Conservation (phyloP, 2,888 invertebrate genomes). For the Neoitamus cyanurus region DNA sequence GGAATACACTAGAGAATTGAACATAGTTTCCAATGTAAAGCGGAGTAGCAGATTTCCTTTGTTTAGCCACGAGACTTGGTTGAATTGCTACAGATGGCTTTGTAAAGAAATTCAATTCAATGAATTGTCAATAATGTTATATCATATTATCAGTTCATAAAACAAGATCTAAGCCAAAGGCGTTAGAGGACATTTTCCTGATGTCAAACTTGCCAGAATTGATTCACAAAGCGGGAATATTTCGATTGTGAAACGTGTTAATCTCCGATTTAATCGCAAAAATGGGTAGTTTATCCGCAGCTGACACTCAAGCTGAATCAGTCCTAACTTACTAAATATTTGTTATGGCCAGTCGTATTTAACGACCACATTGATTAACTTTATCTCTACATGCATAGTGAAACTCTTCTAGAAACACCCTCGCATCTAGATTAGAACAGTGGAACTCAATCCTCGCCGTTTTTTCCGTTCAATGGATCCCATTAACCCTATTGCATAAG, state of each 20-base stretch:
- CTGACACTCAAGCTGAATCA: not conserved
- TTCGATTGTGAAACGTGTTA: not conserved
- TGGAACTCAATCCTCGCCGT: not conserved
- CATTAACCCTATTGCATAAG: slow-evolving; percentile 41
- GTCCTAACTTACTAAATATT: not conserved
- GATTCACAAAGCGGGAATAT: not conserved
- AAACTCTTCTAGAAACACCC: not conserved
- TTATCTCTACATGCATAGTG: not conserved
- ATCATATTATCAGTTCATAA: not conserved
- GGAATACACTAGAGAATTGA: no score
- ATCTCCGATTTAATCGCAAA: not conserved
- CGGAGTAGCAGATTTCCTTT: no score
- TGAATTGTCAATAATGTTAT: no score
- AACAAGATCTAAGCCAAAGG: not conserved
- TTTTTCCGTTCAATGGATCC: slow-evolving; percentile 35
- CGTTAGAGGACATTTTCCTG: not conserved
- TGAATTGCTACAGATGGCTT: no score
- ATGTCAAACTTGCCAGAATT: not conserved
- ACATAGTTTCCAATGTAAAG: no score
- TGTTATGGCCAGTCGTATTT: not conserved
- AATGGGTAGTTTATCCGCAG: not conserved
- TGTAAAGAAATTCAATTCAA: no score
- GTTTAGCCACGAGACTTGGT: no score
- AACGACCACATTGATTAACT: not conserved
- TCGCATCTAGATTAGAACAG: not conserved